These are phyloP conservation scores for Euura saliciscinereae DNA, from an alignment of 1,140 invertebrate genomes.

Conservation along the genomic window DNA sequence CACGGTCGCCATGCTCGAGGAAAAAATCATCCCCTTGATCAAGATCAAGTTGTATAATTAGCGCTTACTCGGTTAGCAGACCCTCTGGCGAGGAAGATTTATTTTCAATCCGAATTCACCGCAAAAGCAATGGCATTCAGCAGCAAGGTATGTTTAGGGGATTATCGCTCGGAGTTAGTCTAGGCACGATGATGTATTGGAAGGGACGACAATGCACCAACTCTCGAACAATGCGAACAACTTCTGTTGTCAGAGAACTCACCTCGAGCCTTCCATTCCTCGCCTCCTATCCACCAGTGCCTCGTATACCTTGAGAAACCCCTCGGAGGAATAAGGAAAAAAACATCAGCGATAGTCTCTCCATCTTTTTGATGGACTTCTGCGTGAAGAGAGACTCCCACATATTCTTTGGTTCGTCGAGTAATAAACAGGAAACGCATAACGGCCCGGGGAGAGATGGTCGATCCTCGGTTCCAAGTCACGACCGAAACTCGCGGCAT, in stretches of 20 bases:
- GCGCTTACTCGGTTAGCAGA: too few species aligned
- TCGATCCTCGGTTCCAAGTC: constrained; percentile 21
- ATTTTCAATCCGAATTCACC: constrained; percentile 31
- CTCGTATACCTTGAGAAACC: too few species aligned
- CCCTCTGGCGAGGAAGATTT: constrained; percentile 18
- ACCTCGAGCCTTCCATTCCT: background rate
- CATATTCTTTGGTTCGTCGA: background rate
- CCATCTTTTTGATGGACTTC: background rate
- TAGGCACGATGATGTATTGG: constrained; percentile 43
- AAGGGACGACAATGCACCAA: constrained; percentile 43
- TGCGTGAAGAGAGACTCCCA: background rate
- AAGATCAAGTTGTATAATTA: too few species aligned
- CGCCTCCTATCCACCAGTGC: too few species aligned
- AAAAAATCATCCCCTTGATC: too few species aligned
- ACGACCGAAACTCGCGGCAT: constrained; percentile 12
- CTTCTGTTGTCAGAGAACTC: background rate
- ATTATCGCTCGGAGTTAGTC: constrained; percentile 49
- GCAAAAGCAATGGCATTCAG: constrained; percentile 25
- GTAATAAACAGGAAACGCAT: constrained; percentile 30
- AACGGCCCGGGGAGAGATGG: constrained; percentile 21
- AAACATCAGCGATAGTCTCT: too few species aligned
- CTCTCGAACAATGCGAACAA: constrained; percentile 32
- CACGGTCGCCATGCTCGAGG: too few species aligned
- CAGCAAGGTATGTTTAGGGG: constrained; percentile 37
- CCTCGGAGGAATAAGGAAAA: too few species aligned